Evolutionary conservation across 2,888 invertebrate genomes (phyloP).

Genomic region (Drosophila phalerata): DNA sequence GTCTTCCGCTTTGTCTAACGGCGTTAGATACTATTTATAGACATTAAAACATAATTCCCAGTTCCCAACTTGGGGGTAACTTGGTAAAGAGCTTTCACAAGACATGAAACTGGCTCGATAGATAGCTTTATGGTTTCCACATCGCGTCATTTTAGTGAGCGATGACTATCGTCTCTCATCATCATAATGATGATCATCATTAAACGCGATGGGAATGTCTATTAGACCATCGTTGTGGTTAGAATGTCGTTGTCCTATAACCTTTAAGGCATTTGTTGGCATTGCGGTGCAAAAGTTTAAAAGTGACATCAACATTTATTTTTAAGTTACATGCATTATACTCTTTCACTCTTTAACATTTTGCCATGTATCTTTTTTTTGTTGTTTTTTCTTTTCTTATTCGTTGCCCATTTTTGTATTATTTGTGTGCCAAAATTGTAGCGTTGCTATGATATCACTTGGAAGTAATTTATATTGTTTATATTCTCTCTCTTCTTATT

Average conservation of each 20-base stretch:
- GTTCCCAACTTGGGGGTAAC: constrained; percentile 31
- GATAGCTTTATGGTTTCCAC: constrained; percentile 32
- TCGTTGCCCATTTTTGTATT: constrained; percentile 63
- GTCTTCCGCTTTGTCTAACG: constrained; percentile 16
- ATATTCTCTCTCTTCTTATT: constrained; percentile 5
- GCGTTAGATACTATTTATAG: constrained; percentile 57
- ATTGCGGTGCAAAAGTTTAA: constrained; percentile 43
- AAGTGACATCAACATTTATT: constrained; percentile 81
- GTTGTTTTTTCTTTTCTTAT: constrained; percentile 37
- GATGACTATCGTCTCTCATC: constrained; percentile 38
- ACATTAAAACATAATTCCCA: constrained; percentile 26
- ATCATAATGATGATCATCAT: constrained; percentile 20
- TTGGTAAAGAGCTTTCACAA: constrained; percentile 34
- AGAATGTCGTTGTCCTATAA: constrained; percentile 77
- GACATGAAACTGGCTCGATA: constrained; percentile 22
- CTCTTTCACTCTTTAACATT: constrained; percentile 36
- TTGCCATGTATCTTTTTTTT: constrained; percentile 19
- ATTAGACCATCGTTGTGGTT: constrained; percentile 20
- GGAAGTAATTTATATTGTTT: constrained; percentile 64
- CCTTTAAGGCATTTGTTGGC: constrained; percentile 58
- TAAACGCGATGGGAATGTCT: constrained; percentile 1
- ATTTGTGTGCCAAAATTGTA: constrained; percentile 61
- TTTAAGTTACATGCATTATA: constrained; percentile 62
- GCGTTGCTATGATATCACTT: constrained; percentile 70
- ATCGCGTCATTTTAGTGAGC: constrained; percentile 40